phyloP scores from a whole-genome alignment of 2,888 invertebrate species.

The Leucoma salicis region DNA sequence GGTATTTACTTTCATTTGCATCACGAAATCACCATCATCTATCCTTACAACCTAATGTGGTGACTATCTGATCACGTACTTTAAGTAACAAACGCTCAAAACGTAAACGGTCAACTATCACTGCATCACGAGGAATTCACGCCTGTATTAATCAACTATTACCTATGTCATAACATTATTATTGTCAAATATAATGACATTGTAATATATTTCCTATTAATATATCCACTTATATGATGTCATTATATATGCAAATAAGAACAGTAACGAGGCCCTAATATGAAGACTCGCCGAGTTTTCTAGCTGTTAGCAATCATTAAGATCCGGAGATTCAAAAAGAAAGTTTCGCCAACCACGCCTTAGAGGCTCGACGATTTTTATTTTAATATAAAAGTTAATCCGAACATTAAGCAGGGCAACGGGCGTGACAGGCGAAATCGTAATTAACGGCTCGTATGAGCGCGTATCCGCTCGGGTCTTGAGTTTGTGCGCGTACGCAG shows the following conservation, averaged over 20 bases:
- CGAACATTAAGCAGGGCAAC: slow-evolving; percentile 72
- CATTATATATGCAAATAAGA: neutral
- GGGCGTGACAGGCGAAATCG: slow-evolving; percentile 76
- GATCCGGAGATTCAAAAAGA: slow-evolving; percentile 28
- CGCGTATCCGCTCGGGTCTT: slow-evolving; percentile 33
- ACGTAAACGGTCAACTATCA: no score
- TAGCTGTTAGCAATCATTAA: slow-evolving; percentile 10
- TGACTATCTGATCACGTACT: no score
- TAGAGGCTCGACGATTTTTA: slow-evolving; percentile 40
- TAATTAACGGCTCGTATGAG: slow-evolving; percentile 64
- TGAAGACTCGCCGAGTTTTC: slow-evolving; percentile 1
- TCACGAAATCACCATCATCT: no score
- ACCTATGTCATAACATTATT: no score
- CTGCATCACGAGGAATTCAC: no score
- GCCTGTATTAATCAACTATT: no score
- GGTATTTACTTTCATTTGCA: no score
- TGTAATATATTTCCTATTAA: no score
- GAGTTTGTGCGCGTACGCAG: slow-evolving; percentile 32
- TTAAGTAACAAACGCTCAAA: no score
- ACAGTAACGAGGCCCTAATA: neutral
- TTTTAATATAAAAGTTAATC: slow-evolving; percentile 59
- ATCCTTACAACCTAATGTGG: no score
- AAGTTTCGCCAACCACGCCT: slow-evolving; percentile 26
- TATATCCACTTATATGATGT: neutral
- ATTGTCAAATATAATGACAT: no score